Base-by-base conservation (phyloP, 2,888 invertebrate genomes). In the Ctena decussata region DNA sequence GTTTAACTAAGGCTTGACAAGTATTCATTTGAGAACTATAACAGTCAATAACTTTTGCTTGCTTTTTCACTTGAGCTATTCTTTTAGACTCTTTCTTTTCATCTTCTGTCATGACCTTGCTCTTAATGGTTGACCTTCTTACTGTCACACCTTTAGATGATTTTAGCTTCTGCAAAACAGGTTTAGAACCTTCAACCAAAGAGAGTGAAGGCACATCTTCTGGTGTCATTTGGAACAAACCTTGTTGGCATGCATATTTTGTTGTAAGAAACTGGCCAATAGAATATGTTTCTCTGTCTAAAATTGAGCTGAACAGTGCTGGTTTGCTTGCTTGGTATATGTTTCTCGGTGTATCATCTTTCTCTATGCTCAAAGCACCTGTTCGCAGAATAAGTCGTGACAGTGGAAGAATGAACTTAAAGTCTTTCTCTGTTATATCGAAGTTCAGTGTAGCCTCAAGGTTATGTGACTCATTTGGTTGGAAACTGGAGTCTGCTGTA, bases 1-100 rank as follows among this genome's bases (percentile, higher is more conserved):
- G 74, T 15, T 78, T 82, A 11, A 86, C 27, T 0, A 86, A 15
- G 0, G 85, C 79, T 30, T 86, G 80, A 27, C 80, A 83, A 0
- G 80, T 77, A 44, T 85, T 85, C 82, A 79, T 79, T 27, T 69
- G 35, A 41, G 82, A 74, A 30, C 57, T 74, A 15, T 78, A 6
- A 53, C 71, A 39, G 27, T 82, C 75, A 12, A 70, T 15, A 35
- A 65, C n/a, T 39, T 83, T 79, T 11, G 75, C 8, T 35, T 83
- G 39, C 18, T 41, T 74, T 46, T 30, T 74, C 0, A 76, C 80
- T 15, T 53, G 27, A 8, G 49, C 53, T n/a, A 49, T 60, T 11
- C 81, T 30, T 27, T 79, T 82, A 2, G 65, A 69, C 71, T 87
- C 82, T n/a, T 72, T 76, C 57, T 35, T 53, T 41, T 81, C 76